phyloP scores from a whole-genome alignment of 1,140 invertebrate genomes.

The Drosophila littoralis region DNA sequence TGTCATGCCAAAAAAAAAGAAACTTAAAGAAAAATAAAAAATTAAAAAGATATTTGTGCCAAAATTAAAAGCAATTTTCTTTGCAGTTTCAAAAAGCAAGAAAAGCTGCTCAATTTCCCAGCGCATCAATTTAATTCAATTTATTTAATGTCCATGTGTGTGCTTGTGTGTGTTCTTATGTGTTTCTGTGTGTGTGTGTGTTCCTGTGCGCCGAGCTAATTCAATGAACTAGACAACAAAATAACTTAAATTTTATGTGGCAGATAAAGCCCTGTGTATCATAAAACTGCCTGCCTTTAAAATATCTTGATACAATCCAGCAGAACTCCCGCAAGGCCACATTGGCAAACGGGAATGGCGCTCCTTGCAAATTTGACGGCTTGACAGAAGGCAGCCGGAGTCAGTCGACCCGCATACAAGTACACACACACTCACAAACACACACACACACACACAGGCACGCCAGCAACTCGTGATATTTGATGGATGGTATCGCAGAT shows the following conservation, averaged over 20 bases:
- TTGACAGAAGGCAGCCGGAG: conserved; percentile 43
- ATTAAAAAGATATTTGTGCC: conserved; percentile 79
- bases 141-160: conserved; percentile 53
- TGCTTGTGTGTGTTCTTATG: conserved; percentile 3
- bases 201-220: conserved; percentile 49
- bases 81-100: conserved; percentile 38
- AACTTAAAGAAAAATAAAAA: conserved; percentile 30
- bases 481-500: conserved; percentile 80
- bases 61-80: conserved; percentile 78
- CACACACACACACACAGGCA: conserved; percentile 6
- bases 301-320: conserved; percentile 36
- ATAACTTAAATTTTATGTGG: conserved; percentile 68
- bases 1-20: conserved; percentile 12
- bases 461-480: conserved; percentile 68
- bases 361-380: conserved; percentile 59
- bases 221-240: conserved; percentile 77
- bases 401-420: conserved; percentile 26
- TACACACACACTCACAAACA: neutral
- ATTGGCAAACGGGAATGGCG: conserved; percentile 14
- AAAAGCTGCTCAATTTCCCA: conserved; percentile 47
- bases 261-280: conserved; percentile 17
- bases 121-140: conserved; percentile 76
- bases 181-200: neutral
- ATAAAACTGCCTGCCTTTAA: conserved; percentile 41
- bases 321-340: conserved; percentile 12